Conservation (phyloP, 2,113 vertebrate species). For the Ibidorhyncha struthersii region DNA sequence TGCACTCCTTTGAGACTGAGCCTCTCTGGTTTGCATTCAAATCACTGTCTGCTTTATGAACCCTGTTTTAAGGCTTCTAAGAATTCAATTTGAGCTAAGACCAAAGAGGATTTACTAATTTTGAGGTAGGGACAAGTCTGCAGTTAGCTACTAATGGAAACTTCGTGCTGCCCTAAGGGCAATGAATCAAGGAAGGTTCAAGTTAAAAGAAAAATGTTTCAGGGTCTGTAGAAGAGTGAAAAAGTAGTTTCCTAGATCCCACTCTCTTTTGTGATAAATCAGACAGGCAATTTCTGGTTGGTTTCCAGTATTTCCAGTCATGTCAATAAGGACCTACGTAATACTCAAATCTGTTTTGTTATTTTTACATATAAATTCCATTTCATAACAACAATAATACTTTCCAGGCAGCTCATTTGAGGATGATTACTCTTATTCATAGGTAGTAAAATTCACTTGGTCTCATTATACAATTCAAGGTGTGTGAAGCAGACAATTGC, state of each 20-base stretch:
- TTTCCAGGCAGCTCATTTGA: slow-evolving; percentile 57
- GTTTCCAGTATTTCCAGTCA: not conserved
- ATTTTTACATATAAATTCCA: slow-evolving; percentile 54
- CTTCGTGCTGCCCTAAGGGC: not conserved
- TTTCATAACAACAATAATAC: slow-evolving; percentile 48
- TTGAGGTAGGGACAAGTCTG: not conserved
- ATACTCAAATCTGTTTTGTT: slow-evolving; percentile 27
- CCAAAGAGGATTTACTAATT: not conserved
- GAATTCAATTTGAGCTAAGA: not conserved
- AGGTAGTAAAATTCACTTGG: slow-evolving; percentile 53
- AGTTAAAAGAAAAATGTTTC: not conserved
- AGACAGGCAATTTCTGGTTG: not conserved
- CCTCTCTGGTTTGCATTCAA: not conserved
- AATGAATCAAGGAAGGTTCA: not conserved
- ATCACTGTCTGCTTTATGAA: not conserved
- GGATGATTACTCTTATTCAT: slow-evolving; percentile 55
- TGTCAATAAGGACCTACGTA: slow-evolving; percentile 24
- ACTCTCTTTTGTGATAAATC: not conserved
- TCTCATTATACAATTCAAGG: slow-evolving; percentile 51
- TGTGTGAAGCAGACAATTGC: slow-evolving; percentile 59
- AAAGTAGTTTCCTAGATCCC: not conserved
- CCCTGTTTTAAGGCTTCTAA: not conserved
- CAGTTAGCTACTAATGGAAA: not conserved
- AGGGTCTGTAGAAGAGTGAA: not conserved
- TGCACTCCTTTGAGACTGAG: not conserved